These are phyloP conservation scores for Dendrolimus pini DNA, from an alignment of 2,888 invertebrate species.

Conservation along the genomic window DNA sequence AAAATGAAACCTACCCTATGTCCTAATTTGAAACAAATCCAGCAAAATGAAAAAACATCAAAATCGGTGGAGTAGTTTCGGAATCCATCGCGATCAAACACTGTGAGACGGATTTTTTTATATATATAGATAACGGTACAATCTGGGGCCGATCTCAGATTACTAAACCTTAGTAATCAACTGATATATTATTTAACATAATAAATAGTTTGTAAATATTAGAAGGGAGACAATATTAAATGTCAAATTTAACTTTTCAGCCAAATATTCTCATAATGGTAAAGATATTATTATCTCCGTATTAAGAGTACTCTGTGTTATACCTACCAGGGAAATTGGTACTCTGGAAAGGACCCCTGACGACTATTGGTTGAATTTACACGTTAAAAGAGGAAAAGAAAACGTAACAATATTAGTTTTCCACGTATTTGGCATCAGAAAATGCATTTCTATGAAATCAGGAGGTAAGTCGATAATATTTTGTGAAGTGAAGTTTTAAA, in stretches of 20 bases:
- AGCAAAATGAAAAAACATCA: too few relatives aligned
- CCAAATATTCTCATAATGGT: slow-evolving; percentile 23
- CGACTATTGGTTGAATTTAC: slow-evolving; percentile 24
- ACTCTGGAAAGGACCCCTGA: slow-evolving; percentile 18
- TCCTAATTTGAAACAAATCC: too few relatives aligned
- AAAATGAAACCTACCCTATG: too few relatives aligned
- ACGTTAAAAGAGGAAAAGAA: slow-evolving; percentile 19
- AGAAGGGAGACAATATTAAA: not conserved
- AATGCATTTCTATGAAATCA: slow-evolving; percentile 19
- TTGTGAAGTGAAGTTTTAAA: not conserved
- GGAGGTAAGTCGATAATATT: slow-evolving; percentile 13
- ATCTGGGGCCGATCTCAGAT: too few relatives aligned
- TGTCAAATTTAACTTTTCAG: slow-evolving; percentile 10
- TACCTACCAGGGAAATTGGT: slow-evolving; percentile 16
- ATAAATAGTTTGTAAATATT: too few relatives aligned
- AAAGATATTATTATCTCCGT: slow-evolving; percentile 23
- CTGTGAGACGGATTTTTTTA: too few relatives aligned
- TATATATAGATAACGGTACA: too few relatives aligned
- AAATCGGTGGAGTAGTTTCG: too few relatives aligned
- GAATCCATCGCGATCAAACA: too few relatives aligned
- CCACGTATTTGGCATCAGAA: slow-evolving; percentile 26
- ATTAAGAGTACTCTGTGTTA: slow-evolving; percentile 22
- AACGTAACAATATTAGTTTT: slow-evolving; percentile 20
- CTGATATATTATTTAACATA: too few relatives aligned
- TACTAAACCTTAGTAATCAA: too few relatives aligned